Evolutionary conservation across 2,113 vertebrate species (phyloP).

Genomic region (Rousettus leschenaultii): DNA sequence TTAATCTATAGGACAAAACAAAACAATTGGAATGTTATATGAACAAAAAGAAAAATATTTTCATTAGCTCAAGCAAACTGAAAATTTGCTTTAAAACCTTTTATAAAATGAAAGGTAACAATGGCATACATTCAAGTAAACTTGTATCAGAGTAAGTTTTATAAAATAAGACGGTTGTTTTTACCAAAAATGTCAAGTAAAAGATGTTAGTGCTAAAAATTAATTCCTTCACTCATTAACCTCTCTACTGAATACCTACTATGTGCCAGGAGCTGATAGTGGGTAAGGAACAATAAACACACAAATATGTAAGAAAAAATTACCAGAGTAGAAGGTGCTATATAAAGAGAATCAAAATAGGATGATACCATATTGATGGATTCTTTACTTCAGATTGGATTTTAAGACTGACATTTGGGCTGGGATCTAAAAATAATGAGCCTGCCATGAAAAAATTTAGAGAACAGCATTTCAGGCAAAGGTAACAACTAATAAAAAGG

Average conservation of each 20-base stretch:
- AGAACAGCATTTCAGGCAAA: neutral
- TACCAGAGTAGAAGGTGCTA: neutral
- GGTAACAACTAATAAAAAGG: slow-evolving; percentile 17
- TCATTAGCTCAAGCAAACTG: slow-evolving; percentile 40
- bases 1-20: slow-evolving; percentile 88
- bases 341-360: neutral
- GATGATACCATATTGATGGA: neutral
- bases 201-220: slow-evolving; percentile 14
- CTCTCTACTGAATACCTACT: neutral
- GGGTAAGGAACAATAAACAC: neutral
- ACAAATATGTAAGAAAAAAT: neutral
- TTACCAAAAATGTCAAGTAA: slow-evolving; percentile 1
- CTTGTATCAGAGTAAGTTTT: neutral
- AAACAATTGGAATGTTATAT: slow-evolving; percentile 53
- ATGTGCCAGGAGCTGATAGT: neutral
- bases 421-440: neutral
- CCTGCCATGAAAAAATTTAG: neutral
- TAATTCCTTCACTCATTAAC: slow-evolving; percentile 29
- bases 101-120: slow-evolving; percentile 34
- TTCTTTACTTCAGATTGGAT: neutral
- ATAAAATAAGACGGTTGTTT: slow-evolving; percentile 21
- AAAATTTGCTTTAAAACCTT: slow-evolving; percentile 13
- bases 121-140: slow-evolving; percentile 8
- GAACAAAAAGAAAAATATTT: slow-evolving; percentile 40
- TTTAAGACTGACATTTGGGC: neutral